phyloP scores from a whole-genome alignment of 2,113 vertebrate genomes.

The Pygoscelis antarcticus region DNA sequence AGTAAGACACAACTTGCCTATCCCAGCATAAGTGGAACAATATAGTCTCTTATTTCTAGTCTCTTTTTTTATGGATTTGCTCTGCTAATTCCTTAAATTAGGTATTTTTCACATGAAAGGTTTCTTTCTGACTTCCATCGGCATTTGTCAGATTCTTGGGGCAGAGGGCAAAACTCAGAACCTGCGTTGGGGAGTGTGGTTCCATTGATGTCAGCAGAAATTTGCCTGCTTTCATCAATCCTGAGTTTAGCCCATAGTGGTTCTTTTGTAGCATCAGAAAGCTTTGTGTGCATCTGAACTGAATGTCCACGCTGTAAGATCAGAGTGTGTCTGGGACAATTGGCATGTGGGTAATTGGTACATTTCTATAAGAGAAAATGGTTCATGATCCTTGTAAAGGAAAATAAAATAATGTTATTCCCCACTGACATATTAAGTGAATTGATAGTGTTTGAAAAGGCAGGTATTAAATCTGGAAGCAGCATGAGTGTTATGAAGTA shows the following conservation, averaged over 20 bases:
- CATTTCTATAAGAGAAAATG: not conserved
- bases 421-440: conserved; percentile 33
- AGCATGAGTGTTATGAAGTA: conserved; percentile 26
- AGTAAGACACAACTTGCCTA: not conserved
- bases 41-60: not conserved
- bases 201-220: conserved; percentile 60
- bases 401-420: conserved; percentile 41
- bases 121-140: conserved; percentile 28
- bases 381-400: conserved; percentile 37
- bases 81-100: conserved; percentile 54
- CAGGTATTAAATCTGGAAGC: conserved; percentile 30
- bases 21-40: not conserved
- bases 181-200: not conserved
- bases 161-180: conserved; percentile 53
- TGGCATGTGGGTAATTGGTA: conserved; percentile 49
- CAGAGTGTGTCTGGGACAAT: conserved; percentile 49
- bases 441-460: conserved; percentile 44
- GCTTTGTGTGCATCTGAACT: conserved; percentile 42
- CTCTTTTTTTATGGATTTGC: not conserved
- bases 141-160: conserved; percentile 49
- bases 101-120: conserved; percentile 24
- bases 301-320: conserved; percentile 39
- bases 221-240: conserved; percentile 30
- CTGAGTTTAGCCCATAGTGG: conserved; percentile 45
- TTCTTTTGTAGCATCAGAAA: conserved; percentile 54